A percentile compares a stretch with the other conserved stretches of the same genome.
phyloP scores from a whole-genome alignment of 2,113 vertebrate species.

The Chunga burmeisteri region DNA sequence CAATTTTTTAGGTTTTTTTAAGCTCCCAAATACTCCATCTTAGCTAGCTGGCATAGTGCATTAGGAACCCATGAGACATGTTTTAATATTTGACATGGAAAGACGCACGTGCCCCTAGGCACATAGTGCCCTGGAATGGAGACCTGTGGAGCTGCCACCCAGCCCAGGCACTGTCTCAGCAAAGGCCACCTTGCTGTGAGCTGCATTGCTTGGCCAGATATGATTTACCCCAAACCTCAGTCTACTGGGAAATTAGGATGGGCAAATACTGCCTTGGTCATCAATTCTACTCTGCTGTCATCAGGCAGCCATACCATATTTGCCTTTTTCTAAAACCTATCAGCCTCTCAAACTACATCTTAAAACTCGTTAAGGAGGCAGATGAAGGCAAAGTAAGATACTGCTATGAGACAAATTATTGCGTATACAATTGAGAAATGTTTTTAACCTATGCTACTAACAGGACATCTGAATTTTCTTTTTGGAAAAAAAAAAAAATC shows the following conservation, averaged over 20 bases:
- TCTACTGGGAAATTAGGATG: accelerated
- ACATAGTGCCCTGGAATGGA: accelerated
- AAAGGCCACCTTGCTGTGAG: neutral
- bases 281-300: neutral
- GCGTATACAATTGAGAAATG: neutral
- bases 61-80: neutral
- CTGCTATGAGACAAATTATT: neutral
- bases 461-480: neutral
- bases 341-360: neutral
- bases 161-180: neutral
- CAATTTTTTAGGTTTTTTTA: neutral
- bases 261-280: neutral
- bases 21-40: neutral
- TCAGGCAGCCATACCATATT: neutral
- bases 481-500: neutral
- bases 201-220: accelerated
- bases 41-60: neutral
- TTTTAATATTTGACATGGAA: neutral
- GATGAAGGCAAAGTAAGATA: neutral
- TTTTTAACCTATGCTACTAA: neutral
- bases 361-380: neutral
- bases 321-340: neutral
- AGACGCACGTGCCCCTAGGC: neutral
- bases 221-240: neutral
- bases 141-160: neutral